These are phyloP conservation scores for Stratiomys singularior DNA, from an alignment of 2,888 invertebrate species.

Conservation along the genomic window DNA sequence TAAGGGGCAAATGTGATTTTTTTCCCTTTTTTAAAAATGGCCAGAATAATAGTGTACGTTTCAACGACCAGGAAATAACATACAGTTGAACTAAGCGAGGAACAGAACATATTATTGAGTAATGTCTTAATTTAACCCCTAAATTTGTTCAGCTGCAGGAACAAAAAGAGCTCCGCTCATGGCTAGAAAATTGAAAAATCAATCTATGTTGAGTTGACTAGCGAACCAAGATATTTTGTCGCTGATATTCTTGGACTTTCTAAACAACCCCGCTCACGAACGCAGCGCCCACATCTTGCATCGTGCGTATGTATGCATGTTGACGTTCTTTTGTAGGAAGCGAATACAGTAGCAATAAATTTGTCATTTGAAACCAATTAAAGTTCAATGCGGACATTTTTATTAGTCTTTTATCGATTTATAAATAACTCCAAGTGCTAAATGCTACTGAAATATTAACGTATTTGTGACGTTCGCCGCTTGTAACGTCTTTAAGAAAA, in stretches of 20 bases:
- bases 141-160: too few species aligned
- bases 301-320: neutral
- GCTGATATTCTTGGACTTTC: neutral
- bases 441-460: slow-evolving; percentile 15
- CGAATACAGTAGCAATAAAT: slow-evolving; percentile 42
- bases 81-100: too few species aligned
- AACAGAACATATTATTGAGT: too few species aligned
- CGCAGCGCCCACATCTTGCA: neutral
- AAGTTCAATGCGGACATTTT: slow-evolving; percentile 46
- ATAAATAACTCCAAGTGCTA: slow-evolving; percentile 46
- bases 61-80: too few species aligned
- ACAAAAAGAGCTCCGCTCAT: too few species aligned
- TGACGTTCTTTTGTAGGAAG: slow-evolving; percentile 29
- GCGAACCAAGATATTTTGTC: neutral
- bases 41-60: too few species aligned
- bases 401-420: slow-evolving; percentile 46
- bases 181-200: too few species aligned
- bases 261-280: too few species aligned
- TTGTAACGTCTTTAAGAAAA: neutral
- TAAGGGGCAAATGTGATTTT: too few species aligned
- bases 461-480: slow-evolving; percentile 15
- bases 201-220: too few species aligned
- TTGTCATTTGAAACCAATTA: slow-evolving; percentile 47
- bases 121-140: too few species aligned
- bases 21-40: too few species aligned